Conservation (phyloP, 1,140 invertebrate species). For the Zaprionus inermis region DNA sequence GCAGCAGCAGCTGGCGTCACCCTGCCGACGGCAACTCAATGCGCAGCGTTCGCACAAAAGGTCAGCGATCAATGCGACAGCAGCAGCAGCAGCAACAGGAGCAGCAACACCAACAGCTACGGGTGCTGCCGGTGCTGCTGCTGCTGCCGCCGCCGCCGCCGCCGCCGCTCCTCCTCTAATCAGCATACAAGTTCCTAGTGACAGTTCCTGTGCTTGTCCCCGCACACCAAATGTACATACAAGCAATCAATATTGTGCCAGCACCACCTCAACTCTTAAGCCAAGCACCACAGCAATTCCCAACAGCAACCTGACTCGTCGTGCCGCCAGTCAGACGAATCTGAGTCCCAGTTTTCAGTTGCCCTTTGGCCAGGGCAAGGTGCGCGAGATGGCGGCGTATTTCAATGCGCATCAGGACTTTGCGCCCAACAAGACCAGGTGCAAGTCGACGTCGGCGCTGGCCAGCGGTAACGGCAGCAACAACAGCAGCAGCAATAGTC, state of each 20-base stretch:
- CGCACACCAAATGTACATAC: constrained; percentile 68
- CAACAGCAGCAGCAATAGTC: constrained; percentile 14
- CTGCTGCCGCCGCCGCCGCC: constrained; percentile 22
- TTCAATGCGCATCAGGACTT: constrained; percentile 84
- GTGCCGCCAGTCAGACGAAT: constrained; percentile 65
- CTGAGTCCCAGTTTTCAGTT: constrained; percentile 64
- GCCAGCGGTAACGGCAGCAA: constrained; percentile 29
- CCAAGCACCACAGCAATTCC: constrained; percentile 49
- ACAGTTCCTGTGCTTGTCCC: constrained; percentile 81
- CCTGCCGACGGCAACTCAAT: constrained; percentile 62
- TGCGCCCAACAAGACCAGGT: constrained; percentile 43
- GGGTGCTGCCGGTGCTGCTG: not conserved
- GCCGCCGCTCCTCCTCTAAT: constrained; percentile 44
- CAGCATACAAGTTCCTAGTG: constrained; percentile 81
- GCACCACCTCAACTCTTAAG: constrained; percentile 55
- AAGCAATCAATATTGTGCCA: constrained; percentile 78
- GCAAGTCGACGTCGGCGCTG: constrained; percentile 69
- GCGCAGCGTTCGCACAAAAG: constrained; percentile 74
- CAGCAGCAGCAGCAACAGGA: constrained; percentile 9
- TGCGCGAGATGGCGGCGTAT: constrained; percentile 86
- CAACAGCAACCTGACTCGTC: constrained; percentile 40
- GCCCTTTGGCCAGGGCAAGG: constrained; percentile 78
- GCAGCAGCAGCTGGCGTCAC: constrained; percentile 25
- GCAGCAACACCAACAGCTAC: too few relatives aligned
- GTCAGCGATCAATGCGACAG: constrained; percentile 48